A percentile compares a stretch with the other conserved stretches of the same genome.
These are phyloP conservation scores for Halyomorpha halys DNA, from an alignment of 1,140 invertebrate genomes.

Conservation along the genomic window DNA sequence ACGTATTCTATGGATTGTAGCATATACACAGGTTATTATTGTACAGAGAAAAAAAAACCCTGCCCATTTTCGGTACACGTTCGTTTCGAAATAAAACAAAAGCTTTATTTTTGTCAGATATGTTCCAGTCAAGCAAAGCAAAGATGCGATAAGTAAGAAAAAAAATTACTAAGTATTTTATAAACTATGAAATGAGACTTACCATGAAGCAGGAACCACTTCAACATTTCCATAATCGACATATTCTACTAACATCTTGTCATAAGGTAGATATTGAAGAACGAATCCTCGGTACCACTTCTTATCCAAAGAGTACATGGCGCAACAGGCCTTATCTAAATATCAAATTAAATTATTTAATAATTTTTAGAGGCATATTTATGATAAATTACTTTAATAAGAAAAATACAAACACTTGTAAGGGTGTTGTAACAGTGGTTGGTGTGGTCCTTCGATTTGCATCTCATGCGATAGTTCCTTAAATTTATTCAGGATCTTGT, in stretches of 20 bases:
- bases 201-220: constrained; percentile 29
- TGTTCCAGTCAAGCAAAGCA: too few species aligned
- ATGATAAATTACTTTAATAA: constrained; percentile 5
- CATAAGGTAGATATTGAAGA: constrained; percentile 34
- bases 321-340: constrained; percentile 34
- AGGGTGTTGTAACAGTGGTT: constrained; percentile 14
- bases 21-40: too few species aligned
- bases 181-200: constrained; percentile 14
- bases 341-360: background rate
- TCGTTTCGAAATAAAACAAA: too few species aligned
- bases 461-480: constrained; percentile 17
- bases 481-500: constrained; percentile 5
- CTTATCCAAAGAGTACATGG: constrained; percentile 32
- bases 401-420: constrained; percentile 15
- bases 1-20: too few species aligned
- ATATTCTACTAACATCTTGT: constrained; percentile 35
- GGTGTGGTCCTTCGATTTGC: constrained; percentile 16
- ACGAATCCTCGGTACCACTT: constrained; percentile 47
- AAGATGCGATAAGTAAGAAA: too few species aligned
- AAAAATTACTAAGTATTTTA: background rate
- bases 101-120: too few species aligned
- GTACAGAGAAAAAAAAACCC: too few species aligned
- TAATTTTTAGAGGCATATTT: too few species aligned
- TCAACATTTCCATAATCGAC: constrained; percentile 45
- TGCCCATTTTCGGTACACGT: too few species aligned